Base-by-base conservation (phyloP, 1,140 invertebrate genomes). In the Conus ventricosus region DNA sequence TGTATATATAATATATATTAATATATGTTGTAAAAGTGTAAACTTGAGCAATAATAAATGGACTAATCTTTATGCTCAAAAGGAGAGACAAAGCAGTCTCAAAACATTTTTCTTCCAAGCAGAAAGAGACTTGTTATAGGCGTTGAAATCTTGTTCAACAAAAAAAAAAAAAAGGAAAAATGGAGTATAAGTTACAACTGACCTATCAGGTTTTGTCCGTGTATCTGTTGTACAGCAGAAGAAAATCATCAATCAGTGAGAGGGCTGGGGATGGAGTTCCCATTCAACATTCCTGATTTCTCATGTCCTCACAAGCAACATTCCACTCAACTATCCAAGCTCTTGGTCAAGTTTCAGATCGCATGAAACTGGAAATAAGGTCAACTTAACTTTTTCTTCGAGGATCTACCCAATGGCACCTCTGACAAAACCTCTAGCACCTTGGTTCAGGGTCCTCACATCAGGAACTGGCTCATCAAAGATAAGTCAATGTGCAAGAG, bases 1-100 rank as follows among this genome's bases (percentile, higher is more conserved):
- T 75, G 55, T 87, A 78, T 78, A 87, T 85, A 85, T 85, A 85
- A 76, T 39, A 20, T 20, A 54, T 54, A n/a, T 25, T 55, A 63
- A 53, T 53, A 54, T 7, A 23, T 84, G 82, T 84, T 83, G 82
- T 84, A 84, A 84, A 84, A 63, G 53, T 63, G 39, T 71, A 71
- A 71, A 80, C 25, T 87, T 87, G 85, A 87, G 85, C 85, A 87
- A 87, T 80, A 87, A 78, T 63, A 87, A 71, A 39, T 67, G 53
- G 71, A n/a, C 76, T 39, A 87, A 23, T 78, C 15, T 53, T 87
- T 87, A 87, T 87, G 85, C 85, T 87, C 71, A 87, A 87, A 78
- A 53, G 54, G 67, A 54, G 85, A 87, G 85, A 87, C 85, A 51
- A 15, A 27, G 76, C 51, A 25, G 81, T 86, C 84, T 86, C 84